Conservation (phyloP, 2,797 vertebrate species). For the Neomorphus geoffroyi region DNA sequence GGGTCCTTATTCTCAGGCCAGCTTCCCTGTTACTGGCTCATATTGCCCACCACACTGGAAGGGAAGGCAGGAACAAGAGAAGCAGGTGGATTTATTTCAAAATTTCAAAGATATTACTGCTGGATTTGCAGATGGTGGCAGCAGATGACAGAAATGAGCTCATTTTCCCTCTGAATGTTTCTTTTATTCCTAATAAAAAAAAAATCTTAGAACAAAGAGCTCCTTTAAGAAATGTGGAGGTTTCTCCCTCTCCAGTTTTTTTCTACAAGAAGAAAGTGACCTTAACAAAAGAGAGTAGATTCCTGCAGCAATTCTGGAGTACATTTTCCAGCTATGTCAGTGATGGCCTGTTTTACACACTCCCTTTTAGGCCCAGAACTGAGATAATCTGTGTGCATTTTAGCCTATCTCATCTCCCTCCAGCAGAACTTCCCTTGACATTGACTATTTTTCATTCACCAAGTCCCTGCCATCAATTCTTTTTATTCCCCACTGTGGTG, state of each 20-base stretch:
- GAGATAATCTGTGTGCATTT: neutral
- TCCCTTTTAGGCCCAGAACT: neutral
- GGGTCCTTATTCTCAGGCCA: neutral
- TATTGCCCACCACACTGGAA: neutral
- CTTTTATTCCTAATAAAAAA: neutral
- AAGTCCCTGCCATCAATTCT: neutral
- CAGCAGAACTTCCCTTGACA: neutral
- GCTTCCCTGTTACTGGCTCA: neutral
- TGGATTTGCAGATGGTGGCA: slow-evolving; percentile 59
- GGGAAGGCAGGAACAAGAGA: neutral
- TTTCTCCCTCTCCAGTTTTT: neutral
- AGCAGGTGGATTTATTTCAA: slow-evolving; percentile 1
- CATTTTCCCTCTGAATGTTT: slow-evolving; percentile 12
- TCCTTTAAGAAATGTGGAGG: neutral
- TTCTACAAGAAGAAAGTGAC: neutral
- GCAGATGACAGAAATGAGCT: slow-evolving; percentile 49
- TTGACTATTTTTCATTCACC: neutral
- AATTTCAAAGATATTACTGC: slow-evolving; percentile 35
- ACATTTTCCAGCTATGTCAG: neutral
- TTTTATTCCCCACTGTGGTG: neutral
- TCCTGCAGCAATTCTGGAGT: neutral
- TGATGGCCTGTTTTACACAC: neutral
- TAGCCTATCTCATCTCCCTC: neutral
- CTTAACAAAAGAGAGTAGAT: neutral
- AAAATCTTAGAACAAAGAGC: neutral